Base-by-base conservation (phyloP, 2,797 vertebrate genomes). In the Hipposideros larvatus region DNA sequence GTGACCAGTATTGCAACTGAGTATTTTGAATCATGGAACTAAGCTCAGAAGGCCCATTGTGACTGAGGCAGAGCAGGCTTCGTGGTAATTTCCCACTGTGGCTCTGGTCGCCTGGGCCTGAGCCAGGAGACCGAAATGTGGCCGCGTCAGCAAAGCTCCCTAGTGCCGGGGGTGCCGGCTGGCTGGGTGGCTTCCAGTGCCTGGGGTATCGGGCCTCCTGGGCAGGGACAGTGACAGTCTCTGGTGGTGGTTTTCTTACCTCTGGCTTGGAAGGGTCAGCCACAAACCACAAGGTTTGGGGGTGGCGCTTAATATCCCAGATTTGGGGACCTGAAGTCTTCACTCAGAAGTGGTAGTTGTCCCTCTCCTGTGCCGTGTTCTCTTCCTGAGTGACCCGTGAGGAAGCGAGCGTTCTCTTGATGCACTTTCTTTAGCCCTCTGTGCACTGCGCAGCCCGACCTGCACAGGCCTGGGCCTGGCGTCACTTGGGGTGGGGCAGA, bases 321-420 rank as follows among this genome's bases (percentile, higher is more conserved):
- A 21, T n/a, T 57, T 55, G n/a, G 95, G 65, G 59, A 10, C 63
- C 53, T 5, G 8, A 19, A 80, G 66, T 61, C 63, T 94, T 15
- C 55, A 1, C 57, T 87, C 43, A 19, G 43, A 28, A 43, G 28
- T 37, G 4, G 53, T 16, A 0, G 6, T 65, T 22, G 41, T 59
- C 28, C 57, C 5, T 61, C 28, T 16, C 53, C 63, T 2, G 0
- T 31, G 10, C 41, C 5, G 0, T 11, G 16, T 4, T 26, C 59
- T 0, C 7, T 24, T 3, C 37, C 14, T 4, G 0, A 3, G 0
- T 31, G 18, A 3, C 18, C 1, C 1, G 4, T 0, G 43, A 7
- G 84, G 63, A n/a, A 4, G 24, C 48, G 2, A 0, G 5, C 0
- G 0, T 37, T 8, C 31, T 46, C 28, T 16, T 11, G 2, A 0